Evolutionary conservation across 2,113 vertebrate genomes (phyloP).

Genomic region (Strix uralensis): DNA sequence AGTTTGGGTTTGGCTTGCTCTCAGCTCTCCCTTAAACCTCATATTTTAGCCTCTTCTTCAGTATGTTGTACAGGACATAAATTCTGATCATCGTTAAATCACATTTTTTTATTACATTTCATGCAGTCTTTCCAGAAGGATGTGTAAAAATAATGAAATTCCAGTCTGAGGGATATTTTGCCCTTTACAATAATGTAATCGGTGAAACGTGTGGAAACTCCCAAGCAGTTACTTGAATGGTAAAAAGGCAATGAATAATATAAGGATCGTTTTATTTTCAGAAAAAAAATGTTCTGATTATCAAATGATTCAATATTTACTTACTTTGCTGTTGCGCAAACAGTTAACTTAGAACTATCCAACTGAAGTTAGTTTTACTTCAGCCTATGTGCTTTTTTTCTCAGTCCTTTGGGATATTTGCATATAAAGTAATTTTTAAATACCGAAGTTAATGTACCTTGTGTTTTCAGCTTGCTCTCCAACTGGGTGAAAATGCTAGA

Average conservation of each 20-base stretch:
- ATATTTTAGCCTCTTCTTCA: constrained; percentile 18
- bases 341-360: not conserved
- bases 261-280: not conserved
- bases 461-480: not conserved
- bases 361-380: not conserved
- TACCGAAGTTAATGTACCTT: not conserved
- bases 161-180: constrained; percentile 52
- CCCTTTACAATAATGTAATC: constrained; percentile 57
- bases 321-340: not conserved
- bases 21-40: not conserved
- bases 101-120: constrained; percentile 44
- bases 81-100: constrained; percentile 39
- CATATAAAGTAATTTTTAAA: not conserved
- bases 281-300: not conserved
- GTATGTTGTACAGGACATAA: not conserved
- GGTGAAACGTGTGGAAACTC: constrained; percentile 28
- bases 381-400: not conserved
- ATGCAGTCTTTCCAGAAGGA: constrained; percentile 25
- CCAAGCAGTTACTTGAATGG: not conserved
- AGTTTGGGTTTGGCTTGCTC: not conserved
- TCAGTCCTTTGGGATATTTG: not conserved
- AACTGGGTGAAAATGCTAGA: not conserved
- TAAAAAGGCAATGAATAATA: constrained; percentile 26
- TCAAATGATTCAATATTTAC: not conserved
- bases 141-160: constrained; percentile 53